Percentiles rank a stretch among this genome's conserved stretches.
Conservation (phyloP, 1,140 invertebrate species). For the Rhynchophorus ferrugineus region DNA sequence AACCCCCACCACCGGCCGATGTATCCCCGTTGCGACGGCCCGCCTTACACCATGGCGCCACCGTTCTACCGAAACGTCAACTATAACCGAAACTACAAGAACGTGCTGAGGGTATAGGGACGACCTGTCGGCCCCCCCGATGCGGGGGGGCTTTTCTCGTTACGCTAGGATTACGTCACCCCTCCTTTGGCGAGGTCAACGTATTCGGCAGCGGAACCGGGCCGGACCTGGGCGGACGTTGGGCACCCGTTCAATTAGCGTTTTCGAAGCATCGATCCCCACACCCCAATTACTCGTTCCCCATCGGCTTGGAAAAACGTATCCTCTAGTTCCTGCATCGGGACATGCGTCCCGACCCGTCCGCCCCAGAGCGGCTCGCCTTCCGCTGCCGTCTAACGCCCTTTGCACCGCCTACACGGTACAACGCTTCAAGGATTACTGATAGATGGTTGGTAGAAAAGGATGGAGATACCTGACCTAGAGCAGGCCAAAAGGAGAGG, state of each 20-base stretch:
- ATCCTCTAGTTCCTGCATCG: neutral
- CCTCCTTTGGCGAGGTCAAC: constrained; percentile 19
- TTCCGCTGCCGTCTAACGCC: neutral
- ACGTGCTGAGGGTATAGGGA: constrained; percentile 36
- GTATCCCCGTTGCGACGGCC: constrained; percentile 27
- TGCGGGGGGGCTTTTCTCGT: neutral
- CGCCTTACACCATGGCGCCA: constrained; percentile 30
- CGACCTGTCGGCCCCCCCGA: neutral
- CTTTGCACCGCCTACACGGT: constrained; percentile 9
- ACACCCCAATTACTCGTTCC: too few species aligned
- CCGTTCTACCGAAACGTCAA: constrained; percentile 37
- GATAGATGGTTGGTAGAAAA: constrained; percentile 19
- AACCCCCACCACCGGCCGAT: constrained; percentile 32
- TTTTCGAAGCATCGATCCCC: too few species aligned
- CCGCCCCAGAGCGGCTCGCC: neutral
- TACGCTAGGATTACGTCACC: neutral
- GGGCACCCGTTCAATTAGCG: too few species aligned
- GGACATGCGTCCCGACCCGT: neutral
- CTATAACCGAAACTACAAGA: constrained; percentile 37
- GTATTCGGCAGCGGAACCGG: constrained; percentile 10
- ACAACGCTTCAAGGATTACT: constrained; percentile 14
- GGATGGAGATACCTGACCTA: constrained; percentile 4
- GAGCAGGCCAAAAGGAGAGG: neutral
- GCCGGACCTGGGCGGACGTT: neutral
- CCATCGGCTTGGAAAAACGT: neutral